Base-by-base conservation (phyloP, 2,888 invertebrate genomes). In the Tubiluchus corallicola region DNA sequence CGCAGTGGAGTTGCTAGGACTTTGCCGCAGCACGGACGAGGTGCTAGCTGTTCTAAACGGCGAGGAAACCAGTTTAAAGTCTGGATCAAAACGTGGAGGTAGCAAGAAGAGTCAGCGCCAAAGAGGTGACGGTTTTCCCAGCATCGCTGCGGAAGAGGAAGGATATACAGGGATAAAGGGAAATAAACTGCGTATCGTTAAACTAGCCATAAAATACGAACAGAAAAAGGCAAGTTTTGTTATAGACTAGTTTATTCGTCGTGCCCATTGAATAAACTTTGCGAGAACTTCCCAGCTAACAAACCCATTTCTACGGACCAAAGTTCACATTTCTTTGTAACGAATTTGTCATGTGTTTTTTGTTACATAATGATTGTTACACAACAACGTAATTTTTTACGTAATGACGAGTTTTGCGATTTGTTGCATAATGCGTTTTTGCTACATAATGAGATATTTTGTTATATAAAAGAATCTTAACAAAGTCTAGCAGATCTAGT, bases 41-140 rank as follows among this genome's bases (percentile, higher is more conserved):
- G 5, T 59, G 29, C 50, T 53, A 46, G 50, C 51, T 18, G 50
- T 59, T 17, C 49, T 59, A 18, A 53, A 52, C 40, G 56, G 54
- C 39, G 50, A 50, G 18, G 46, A 42, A 4, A 46, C 42, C 9
- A 9, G 9, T 9, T 29, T n/a, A n/a, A 60, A 43, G 53, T 55
- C 9, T n/a, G 16, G 15, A 13, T 29, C 29, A n/a, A 60, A 43
- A 54, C 56, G 29, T n/a, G 16, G 15, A 13, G 39, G 15, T 16
- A 16, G 9, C 16, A 15, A 5, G 5, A 15, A 39, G 16, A 9
- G 15, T 5, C 29, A 29, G 40, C n/a, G n/a, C n/a, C n/a, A n/a
- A n/a, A n/a, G n/a, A n/a, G 20, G 29, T 15, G 39, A 38, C 9
- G 20, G 16, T 2, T n/a, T 38, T 13, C 45, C 51, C 18, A 42